These are phyloP conservation scores for Tethya wilhelma DNA, from an alignment of 37 sponge, comb jelly and placozoan genomes.

Conservation along the genomic window DNA sequence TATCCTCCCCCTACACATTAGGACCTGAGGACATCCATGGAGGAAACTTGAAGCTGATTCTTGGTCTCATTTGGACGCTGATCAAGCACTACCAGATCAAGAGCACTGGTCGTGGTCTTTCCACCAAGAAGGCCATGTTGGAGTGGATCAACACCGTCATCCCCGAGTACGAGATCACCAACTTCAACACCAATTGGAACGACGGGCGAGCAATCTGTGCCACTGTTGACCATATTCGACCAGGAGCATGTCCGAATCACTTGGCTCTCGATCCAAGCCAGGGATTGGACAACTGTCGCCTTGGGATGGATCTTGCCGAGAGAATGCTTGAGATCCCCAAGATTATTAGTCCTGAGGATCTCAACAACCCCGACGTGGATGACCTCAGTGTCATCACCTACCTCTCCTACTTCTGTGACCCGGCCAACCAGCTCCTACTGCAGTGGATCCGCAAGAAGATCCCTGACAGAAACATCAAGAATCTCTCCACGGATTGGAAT, in stretches of 20 bases:
- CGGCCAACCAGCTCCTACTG: slow-evolving; percentile 62
- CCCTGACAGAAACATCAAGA: slow-evolving; percentile 75
- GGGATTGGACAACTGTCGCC: slow-evolving; percentile 72
- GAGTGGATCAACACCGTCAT: slow-evolving; percentile 88
- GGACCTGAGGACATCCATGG: slow-evolving; percentile 88
- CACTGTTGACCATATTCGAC: slow-evolving; percentile 56
- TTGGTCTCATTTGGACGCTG: slow-evolving; percentile 95
- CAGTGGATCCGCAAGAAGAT: slow-evolving; percentile 81
- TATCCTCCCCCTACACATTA: too few species aligned
- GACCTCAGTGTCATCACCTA: slow-evolving; percentile 91
- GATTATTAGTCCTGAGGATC: slow-evolving; percentile 74
- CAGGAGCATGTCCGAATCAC: slow-evolving; percentile 84
- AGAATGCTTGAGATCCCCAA: slow-evolving; percentile 70
- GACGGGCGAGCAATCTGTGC: slow-evolving; percentile 79
- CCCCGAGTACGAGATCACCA: slow-evolving; percentile 66
- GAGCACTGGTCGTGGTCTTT: slow-evolving; percentile 54
- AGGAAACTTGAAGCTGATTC: slow-evolving; percentile 93
- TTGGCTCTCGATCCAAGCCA: slow-evolving; percentile 44
- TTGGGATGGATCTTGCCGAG: slow-evolving; percentile 80
- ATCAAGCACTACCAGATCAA: slow-evolving; percentile 92
- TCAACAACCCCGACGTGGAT: slow-evolving; percentile 85
- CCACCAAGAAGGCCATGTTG: slow-evolving; percentile 86
- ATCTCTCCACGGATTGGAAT: slow-evolving; percentile 88
- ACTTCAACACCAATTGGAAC: slow-evolving; percentile 90
- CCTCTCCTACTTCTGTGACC: slow-evolving; percentile 81